Evolutionary conservation across 2,888 invertebrate genomes (phyloP), one percentile per base, ranked within the genome.

Genomic region (Erynnis tages): DNA sequence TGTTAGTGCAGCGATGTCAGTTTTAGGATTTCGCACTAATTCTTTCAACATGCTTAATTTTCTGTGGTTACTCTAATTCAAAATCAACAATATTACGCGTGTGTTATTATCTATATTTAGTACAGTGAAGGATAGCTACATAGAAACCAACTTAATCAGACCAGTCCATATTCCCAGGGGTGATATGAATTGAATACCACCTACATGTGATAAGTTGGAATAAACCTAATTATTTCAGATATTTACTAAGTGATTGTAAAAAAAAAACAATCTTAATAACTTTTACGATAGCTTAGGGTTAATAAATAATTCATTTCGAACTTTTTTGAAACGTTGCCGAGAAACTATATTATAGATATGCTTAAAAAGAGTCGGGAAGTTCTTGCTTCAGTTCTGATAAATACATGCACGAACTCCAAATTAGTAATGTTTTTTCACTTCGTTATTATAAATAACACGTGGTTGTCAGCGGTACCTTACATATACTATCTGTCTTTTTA

Each of bases 351-450:
- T n/a, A 19, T 27, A 35, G 49, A 49, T 32, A 32, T 41, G 34
- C 19, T 41, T 50, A 43, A 50, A 40, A 29, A 41, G 32, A 41
- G 34, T 21, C 35, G 35, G 50, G 50, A 50, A 50, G 43, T 50
- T 14, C 17, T 4, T 16, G 27, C 17, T 11, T 25, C 29, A 19
- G 27, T 7, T 11, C n/a, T 35, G 50, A 50, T 50, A 50, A n/a
- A 32, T 35, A 43, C 50, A 50, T 50, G 50, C 40, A 50, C 43
- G 50, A 48, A 50, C 29, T 29, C 50, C 50, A 21, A 43, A 35
- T 50, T 43, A 35, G 50, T 50, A 49, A 50, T 14, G 29, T 34
- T 50, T 50, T 49, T 50, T 50, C 37, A 14, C 29, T 13, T 17
- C 16, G 34, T 38, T 47, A n/a, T n/a, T n/a, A 47, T 38, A 23